Evolutionary conservation across 2,888 invertebrate species (phyloP), one percentile per base, ranked within the genome.

Genomic region (Gymnoscelis rufifasciata): DNA sequence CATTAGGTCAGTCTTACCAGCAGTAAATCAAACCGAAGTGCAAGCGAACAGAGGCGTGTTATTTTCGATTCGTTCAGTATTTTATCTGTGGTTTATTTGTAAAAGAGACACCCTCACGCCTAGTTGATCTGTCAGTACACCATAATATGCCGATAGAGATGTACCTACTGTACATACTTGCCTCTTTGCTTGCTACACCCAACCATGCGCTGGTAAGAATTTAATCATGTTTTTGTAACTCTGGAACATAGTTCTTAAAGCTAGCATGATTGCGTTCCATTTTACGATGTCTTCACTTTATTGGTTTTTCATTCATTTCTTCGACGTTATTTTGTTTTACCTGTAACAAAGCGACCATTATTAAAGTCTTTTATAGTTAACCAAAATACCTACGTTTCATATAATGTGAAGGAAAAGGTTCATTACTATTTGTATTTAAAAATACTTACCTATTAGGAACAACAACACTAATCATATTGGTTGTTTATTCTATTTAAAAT

Each of bases 181-280:
- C 48, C n/a, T 40, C 43, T 51, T 47, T 70, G 57, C 62, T 71
- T 61, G 54, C 68, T 51, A 59, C 60, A 51, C 47, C 70, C 58
- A 62, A 58, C 57, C 47, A 56, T 58, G 52, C 59, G 48, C 62
- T 61, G 71, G 75, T 76, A 68, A 67, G 75, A 60, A 55, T 61
- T 62, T 47, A 59, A 60, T 64, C 43, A 58, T 46, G 40, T 60
- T 57, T 56, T 54, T 51, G 51, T 55, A 30, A 38, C 39, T 29
- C 39, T 24, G 40, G 30, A 43, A 43, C 28, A 31, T 33, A 38
- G 36, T 41, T 46, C 36, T 43, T n/a, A 43, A 38, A 51, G 40
- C 31, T 37, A 38, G 45, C 44, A 42, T 47, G 42, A 52, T 52
- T 58, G 52, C 36, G 42, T 47, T 14, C 11, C 27, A 35, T 31